These are phyloP conservation scores for Drosophila yooni DNA, from an alignment of 2,888 invertebrate species.

Conservation along the genomic window DNA sequence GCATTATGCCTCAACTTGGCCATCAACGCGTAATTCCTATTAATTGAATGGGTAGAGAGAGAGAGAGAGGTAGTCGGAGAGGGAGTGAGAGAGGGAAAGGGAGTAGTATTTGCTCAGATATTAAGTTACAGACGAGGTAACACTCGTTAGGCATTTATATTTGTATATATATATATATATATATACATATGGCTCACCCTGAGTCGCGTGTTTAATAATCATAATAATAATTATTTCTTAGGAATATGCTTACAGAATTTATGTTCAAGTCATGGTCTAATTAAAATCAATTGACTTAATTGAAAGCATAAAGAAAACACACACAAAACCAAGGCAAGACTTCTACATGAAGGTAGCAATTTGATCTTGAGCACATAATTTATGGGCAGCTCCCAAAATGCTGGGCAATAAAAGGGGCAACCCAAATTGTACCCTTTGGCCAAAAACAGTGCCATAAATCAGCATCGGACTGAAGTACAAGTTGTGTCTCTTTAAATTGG, in stretches of 20 bases:
- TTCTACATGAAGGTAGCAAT: conserved; percentile 78
- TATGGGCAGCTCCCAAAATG: conserved; percentile 38
- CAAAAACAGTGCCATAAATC: conserved; percentile 60
- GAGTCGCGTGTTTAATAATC: conserved; percentile 76
- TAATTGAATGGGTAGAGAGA: conserved; percentile 69
- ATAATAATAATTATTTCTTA: conserved; percentile 74
- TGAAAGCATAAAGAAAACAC: conserved; percentile 65
- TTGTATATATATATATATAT: background rate
- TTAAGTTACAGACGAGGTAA: conserved; percentile 71
- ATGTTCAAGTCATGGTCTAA: conserved; percentile 77
- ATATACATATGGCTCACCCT: conserved; percentile 1
- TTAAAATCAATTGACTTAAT: conserved; percentile 81
- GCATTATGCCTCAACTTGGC: conserved; percentile 69
- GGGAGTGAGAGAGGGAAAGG: background rate
- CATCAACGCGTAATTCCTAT: conserved; percentile 67
- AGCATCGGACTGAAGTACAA: conserved; percentile 59
- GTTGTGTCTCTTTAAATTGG: conserved; percentile 72
- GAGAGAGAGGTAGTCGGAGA: background rate
- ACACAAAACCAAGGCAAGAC: conserved; percentile 35
- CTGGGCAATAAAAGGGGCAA: background rate
- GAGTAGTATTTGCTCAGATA: conserved; percentile 48
- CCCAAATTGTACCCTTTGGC: conserved; percentile 22
- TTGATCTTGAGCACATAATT: conserved; percentile 75
- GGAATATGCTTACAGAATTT: conserved; percentile 65
- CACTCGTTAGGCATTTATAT: conserved; percentile 22